Evolutionary conservation across 30 jellyfish, hydroid and myxozoan genomes (phyloP), one percentile per base, ranked within the genome.

Genomic region (Morbakka virulenta): DNA sequence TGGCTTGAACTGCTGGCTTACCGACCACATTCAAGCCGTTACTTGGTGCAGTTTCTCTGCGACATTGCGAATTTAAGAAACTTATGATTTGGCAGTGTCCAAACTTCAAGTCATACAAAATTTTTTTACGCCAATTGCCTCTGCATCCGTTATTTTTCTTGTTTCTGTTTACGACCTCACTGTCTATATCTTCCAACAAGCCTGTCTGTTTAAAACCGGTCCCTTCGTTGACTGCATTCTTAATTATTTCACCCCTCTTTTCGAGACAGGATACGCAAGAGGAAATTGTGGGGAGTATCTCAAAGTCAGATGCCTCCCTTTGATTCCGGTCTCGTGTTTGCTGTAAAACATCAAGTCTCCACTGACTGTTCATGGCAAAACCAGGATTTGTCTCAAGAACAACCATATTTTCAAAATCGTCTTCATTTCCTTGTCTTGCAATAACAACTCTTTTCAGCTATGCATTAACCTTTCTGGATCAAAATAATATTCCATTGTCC

Each of bases 231-330:
- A 82, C 13, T 24, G 94, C 85, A 2, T 4, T 14, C 49, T 82
- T 69, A 13, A 84, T 52, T 6, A 64, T 78, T 52, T 52, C 70
- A 20, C 67, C 81, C 23, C 87, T 33, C 0, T 33, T 64, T 11
- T 74, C 85, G 28, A 67, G 21, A 64, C 95, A 84, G 1, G 87
- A 50, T 14, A 65, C 88, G 31, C 95, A 84, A 50, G 95, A 71
- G 4, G 35, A 21, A 50, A 35, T 24, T 27, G 86, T 84, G 2
- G 95, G 95, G 11, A 74, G 57, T 32, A 67, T 28, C 62, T 41
- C 57, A 66, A 62, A 84, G 26, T 52, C 79, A n/a, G 32, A 47
- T 6, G 41, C 74, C 48, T 82, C 77, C 32, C 77, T 74, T 21
- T 50, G 51, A 67, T 84, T 84, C 9, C 89, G 79, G 36, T 36